phyloP scores from a whole-genome alignment of 2,797 vertebrate genomes.

The Crocidura indochinensis region DNA sequence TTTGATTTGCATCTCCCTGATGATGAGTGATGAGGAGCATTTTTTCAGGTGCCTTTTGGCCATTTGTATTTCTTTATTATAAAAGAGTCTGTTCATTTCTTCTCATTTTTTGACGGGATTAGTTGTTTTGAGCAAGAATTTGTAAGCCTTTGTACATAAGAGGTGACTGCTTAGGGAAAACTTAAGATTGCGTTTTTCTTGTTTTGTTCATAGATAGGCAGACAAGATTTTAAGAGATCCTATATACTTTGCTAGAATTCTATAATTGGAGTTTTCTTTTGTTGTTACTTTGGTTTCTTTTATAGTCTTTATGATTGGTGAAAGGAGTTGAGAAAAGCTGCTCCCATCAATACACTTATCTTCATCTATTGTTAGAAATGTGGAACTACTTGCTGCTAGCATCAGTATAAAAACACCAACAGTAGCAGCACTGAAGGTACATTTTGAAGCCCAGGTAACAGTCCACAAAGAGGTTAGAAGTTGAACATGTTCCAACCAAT shows the following conservation, averaged over 20 bases:
- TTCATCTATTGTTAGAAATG: background rate
- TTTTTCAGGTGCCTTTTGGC: too few species aligned
- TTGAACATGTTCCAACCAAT: background rate
- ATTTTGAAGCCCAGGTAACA: background rate
- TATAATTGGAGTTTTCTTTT: background rate
- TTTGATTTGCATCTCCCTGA: too few species aligned
- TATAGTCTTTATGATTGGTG: background rate
- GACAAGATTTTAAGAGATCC: background rate
- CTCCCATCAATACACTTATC: background rate
- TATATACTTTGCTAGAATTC: background rate
- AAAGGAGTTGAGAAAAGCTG: background rate
- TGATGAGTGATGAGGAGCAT: too few species aligned
- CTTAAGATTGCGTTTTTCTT: background rate
- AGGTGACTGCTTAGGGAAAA: background rate
- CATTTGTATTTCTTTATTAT: too few species aligned
- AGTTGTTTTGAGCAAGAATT: background rate
- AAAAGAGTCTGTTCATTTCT: too few species aligned
- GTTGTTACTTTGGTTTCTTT: background rate
- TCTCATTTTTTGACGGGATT: too few species aligned
- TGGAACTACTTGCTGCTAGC: slow-evolving; percentile 12
- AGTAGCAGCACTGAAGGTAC: background rate
- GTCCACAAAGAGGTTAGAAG: background rate
- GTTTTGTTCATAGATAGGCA: background rate
- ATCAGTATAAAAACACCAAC: background rate
- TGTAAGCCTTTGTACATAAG: background rate